Percentiles rank a stretch among this genome's conserved stretches.
Evolutionary conservation across 30 jellyfish, hydroid and myxozoan species (phyloP).

Genomic region (Rhopilema esculentum): DNA sequence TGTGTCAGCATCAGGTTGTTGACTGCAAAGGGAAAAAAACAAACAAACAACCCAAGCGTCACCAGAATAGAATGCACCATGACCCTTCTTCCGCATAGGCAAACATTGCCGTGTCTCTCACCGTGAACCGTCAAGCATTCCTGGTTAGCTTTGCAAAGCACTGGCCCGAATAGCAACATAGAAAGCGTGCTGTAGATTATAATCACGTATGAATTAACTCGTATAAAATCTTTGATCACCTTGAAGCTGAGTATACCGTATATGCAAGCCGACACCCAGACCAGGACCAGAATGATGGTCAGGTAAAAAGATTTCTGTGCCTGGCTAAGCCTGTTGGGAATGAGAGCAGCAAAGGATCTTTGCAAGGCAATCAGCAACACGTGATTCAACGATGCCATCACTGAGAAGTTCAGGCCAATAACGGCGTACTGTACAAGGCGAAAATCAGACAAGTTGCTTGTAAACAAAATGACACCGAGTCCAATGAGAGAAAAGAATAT

Average conservation of each 20-base stretch:
- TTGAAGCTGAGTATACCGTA: constrained; percentile 23
- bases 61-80: constrained; percentile 19
- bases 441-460: neutral
- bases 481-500: constrained; percentile 4
- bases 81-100: neutral
- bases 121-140: constrained; percentile 1
- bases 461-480: neutral
- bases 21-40: constrained; percentile 13
- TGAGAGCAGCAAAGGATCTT: neutral
- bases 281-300: neutral
- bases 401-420: constrained; percentile 32
- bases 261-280: constrained; percentile 22
- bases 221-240: constrained; percentile 6
- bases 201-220: neutral
- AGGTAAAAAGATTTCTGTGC: neutral
- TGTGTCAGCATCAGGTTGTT: neutral
- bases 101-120: neutral
- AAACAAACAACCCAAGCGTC: constrained; percentile 1
- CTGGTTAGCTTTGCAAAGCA: neutral
- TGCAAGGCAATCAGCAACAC: constrained; percentile 1
- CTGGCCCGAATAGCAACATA: neutral
- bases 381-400: constrained; percentile 38
- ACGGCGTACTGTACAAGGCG: constrained; percentile 13
- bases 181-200: constrained; percentile 6
- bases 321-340: neutral